Evolutionary conservation across 2,888 invertebrate genomes (phyloP), one percentile per base, ranked within the genome.

Genomic region (Drosophila nr. perissopoda): DNA sequence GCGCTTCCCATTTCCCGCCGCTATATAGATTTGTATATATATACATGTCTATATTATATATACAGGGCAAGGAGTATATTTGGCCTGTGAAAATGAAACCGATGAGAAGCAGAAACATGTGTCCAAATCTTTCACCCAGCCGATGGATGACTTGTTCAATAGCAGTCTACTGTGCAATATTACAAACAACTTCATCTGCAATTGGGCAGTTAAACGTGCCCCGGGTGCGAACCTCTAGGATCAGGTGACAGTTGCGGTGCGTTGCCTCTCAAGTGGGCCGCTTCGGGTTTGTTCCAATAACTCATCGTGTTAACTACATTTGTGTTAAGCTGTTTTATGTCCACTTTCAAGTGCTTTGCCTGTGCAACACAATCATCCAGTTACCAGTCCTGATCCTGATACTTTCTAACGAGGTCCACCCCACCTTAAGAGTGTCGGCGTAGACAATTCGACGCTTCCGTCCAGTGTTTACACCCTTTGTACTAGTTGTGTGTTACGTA

Each of bases 381-480:
- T 82, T 83, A 48, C 59, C 53, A 64, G 61, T n/a, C 8, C 25
- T 45, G 45, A 45, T 25, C 21, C 18, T 33, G 33, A 48, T 36
- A n/a, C 38, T 56, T 18, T 56, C 59, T 45, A 68, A 65, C 74
- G 73, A 71, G 76, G 66, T 75, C 71, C 81, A 61, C 27, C 63
- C 56, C 59, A 74, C 65, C 71, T 75, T 73, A 75, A 78, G 82
- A 82, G 59, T 27, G 75, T 69, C 71, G 73, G 86, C 90, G 88
- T 90, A 91, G 91, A 91, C 92, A 91, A 91, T 91, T 88, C 79
- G 91, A 91, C 92, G 91, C 92, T 91, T 92, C 91, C 92, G 90
- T 86, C 80, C 80, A 75, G 54, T 36, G 73, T 63, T 77, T 57
- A 83, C 90, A 84, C 89, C 87, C 89, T 81, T 81, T 82, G 63